Evolutionary conservation across 2,797 vertebrate species (phyloP), one percentile per base, ranked within the genome.

Genomic region (Eutrigla gurnardus): DNA sequence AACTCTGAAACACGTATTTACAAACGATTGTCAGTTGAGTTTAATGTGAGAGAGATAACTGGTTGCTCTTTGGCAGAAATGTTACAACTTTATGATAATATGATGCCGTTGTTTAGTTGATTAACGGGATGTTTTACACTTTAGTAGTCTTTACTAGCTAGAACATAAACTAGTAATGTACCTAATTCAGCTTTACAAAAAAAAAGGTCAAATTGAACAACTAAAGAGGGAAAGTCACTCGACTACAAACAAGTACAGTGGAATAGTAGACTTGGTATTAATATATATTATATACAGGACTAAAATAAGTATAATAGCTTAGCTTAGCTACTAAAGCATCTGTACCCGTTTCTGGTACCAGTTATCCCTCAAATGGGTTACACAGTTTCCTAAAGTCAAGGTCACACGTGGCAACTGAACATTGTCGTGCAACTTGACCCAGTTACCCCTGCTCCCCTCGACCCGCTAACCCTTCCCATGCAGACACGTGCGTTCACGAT

Each of bases 401-500:
- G 43, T 73, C 62, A 53, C 53, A 61, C 68, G 66, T 18, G 35
- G 54, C 10, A 47, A 37, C 61, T 18, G 17, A 65, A 12, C 39
- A 55, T 35, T 62, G 55, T 40, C 14, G n/a, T 43, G 57, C 52
- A 67, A 43, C 65, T 70, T 63, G 58, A 71, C 60, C 62, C 17
- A 17, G 37, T 74, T 73, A 11, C 14, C 35, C 52, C 53, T 66
- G 58, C 12, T 68, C 47, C 25, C 61, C 18, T 53, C 17, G 13
- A 66, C 74, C 18, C 5, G 3, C 4, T 64, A 69, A 53, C 12
- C 52, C 52, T 42, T 12, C 33, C 52, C 42, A 4, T 1, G 4
- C n/a, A 43, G 36, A 54, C 37, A 72, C 50, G 54, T 49, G 47
- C 74, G 76, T 72, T 73, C 72, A 45, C 25, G 1, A 49, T 84